phyloP scores from a whole-genome alignment of 2,113 vertebrate genomes.

The Oreochromis spilurus region DNA sequence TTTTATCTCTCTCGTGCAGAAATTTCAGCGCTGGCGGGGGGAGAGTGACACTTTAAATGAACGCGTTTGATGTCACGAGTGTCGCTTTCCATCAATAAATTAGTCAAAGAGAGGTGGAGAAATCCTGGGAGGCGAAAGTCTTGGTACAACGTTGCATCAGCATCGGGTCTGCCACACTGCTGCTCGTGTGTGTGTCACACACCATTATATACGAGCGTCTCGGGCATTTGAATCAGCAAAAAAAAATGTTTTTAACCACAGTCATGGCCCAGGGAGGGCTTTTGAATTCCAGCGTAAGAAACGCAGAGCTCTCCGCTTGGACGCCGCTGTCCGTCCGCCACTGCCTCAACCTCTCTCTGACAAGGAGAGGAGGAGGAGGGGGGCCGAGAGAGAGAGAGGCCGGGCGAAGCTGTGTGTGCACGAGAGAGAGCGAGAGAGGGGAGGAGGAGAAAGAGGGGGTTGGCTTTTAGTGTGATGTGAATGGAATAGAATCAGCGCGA shows the following conservation, averaged over 20 bases:
- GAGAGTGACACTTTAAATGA: background rate
- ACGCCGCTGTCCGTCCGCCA: conserved; percentile 28
- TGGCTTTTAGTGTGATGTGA: conserved; percentile 74
- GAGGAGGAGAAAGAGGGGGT: conserved; percentile 60
- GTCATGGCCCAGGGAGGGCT: background rate
- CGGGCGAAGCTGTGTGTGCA: conserved; percentile 8
- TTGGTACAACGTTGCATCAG: conserved; percentile 9
- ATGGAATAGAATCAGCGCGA: conserved; percentile 70
- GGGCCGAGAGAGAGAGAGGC: background rate
- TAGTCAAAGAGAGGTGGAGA: background rate
- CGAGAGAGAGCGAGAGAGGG: background rate
- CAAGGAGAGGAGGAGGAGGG: conserved; percentile 41
- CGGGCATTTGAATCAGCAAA: background rate
- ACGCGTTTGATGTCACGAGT: background rate
- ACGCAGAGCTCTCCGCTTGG: conserved; percentile 36
- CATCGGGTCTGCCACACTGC: background rate
- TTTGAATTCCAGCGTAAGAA: conserved; percentile 5
- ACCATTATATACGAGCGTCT: background rate
- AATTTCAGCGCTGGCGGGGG: background rate
- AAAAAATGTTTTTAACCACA: background rate
- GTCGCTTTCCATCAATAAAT: background rate
- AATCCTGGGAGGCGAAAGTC: background rate
- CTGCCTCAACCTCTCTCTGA: conserved; percentile 58
- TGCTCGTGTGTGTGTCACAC: background rate
- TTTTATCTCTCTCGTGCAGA: conserved; percentile 40